Percentiles rank a stretch among this genome's conserved stretches.
phyloP scores from a whole-genome alignment of 2,888 invertebrate genomes.

The Nysson spinosus region DNA sequence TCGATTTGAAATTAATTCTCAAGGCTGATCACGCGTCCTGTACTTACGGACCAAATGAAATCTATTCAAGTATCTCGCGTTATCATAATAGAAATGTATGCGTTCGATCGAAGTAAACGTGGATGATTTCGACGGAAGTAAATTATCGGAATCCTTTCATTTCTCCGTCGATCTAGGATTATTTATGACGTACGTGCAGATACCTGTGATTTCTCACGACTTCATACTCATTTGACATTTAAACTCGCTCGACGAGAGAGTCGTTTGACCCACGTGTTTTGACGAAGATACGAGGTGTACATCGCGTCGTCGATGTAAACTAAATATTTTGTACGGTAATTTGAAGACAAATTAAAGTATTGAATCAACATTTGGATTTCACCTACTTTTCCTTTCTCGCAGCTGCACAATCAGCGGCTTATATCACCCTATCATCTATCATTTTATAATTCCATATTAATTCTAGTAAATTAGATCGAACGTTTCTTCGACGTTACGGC shows the following conservation, averaged over 20 bases:
- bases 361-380: not conserved
- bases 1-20: too few relatives aligned
- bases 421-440: not conserved
- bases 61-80: too few relatives aligned
- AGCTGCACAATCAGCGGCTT: not conserved
- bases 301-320: conserved; percentile 10
- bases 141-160: not conserved
- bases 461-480: not conserved
- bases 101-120: not conserved
- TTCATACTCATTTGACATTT: conserved; percentile 21
- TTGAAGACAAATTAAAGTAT: conserved; percentile 2
- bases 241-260: conserved; percentile 6
- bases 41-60: too few relatives aligned
- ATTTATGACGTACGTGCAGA: conserved; percentile 20
- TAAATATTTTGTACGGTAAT: conserved; percentile 32
- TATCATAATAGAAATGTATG: too few relatives aligned
- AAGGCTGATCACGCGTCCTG: too few relatives aligned
- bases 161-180: conserved; percentile 12
- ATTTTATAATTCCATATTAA: not conserved
- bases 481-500: not conserved
- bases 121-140: not conserved
- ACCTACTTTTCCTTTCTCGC: not conserved
- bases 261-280: conserved; percentile 16
- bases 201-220: conserved; percentile 30
- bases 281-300: conserved; percentile 15